Evolutionary conservation across 2,888 invertebrate species (phyloP), one percentile per base, ranked within the genome.

Genomic region (Drosophila macrospina): DNA sequence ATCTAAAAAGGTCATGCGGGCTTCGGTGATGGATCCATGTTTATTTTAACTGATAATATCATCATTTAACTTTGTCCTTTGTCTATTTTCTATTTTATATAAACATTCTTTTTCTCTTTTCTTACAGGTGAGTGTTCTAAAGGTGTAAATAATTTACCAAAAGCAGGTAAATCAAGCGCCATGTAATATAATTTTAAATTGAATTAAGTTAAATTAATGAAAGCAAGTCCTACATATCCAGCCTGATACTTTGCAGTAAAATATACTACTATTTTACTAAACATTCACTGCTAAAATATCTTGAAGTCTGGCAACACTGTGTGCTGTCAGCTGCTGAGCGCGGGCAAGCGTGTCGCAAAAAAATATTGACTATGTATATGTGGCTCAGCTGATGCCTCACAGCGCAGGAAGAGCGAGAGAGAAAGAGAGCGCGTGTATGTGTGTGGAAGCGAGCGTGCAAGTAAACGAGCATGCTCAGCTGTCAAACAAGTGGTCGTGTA

Each of bases 401-500:
- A 69, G 37, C 61, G 37, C 48, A 59, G 41, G 37, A 37, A 42
- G 50, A 56, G 48, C 32, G 54, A 44, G 51, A 32, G 69, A 52
- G 44, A 45, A 13, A 39, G 60, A 47, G 54, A 16, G 28, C 39
- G n/a, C 8, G 5, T 41, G n/a, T 16, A 15, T 32, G 15, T 55
- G 55, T 36, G 60, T 55, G 55, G 32, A 60, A 67, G 60, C 5
- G 41, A 39, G 54, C 6, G 20, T 50, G 62, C 51, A 61, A 51
- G 45, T 36, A 36, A 52, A 60, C 51, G 63, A 51, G 45, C 44
- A 36, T 45, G 47, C 67, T 50, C 59, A 72, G 76, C 75, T 63
- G 81, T 73, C 87, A 86, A 85, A 85, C 85, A 85, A 85, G 85
- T 85, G 85, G 85, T 88, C 69, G 89, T 70, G 55, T 72, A 47